Percentiles rank a stretch among this genome's conserved stretches.
Evolutionary conservation across 2,113 vertebrate genomes (phyloP).

Genomic region (Capreolus pygargus): DNA sequence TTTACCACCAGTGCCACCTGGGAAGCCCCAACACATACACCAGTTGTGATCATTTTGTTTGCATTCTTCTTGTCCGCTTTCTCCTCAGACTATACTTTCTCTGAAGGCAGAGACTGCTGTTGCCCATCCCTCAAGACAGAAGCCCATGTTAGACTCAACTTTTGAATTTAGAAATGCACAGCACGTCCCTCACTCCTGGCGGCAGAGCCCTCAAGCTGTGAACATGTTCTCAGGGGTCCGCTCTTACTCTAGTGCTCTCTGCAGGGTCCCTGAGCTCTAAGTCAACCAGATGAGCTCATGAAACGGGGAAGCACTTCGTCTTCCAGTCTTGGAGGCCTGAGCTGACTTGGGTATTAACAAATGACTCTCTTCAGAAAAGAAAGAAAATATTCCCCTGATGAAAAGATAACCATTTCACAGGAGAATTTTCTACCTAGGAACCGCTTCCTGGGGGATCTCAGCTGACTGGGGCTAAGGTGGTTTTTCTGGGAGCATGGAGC

Average conservation of each 20-base stretch:
- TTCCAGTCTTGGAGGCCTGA: not conserved
- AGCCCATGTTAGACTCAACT: rapidly evolving
- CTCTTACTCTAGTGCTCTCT: not conserved
- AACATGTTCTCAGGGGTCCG: not conserved
- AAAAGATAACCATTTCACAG: slow-evolving; percentile 29
- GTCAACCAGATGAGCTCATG: not conserved
- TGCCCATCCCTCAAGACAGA: not conserved
- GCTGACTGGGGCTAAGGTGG: not conserved
- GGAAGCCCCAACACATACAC: not conserved
- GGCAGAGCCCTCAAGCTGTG: not conserved
- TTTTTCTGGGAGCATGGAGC: not conserved
- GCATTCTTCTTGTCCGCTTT: not conserved
- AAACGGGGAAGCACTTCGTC: not conserved
- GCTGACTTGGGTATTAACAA: not conserved
- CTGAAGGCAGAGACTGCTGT: not conserved
- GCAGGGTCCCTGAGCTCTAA: not conserved
- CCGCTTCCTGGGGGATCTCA: not conserved
- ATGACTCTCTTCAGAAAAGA: not conserved
- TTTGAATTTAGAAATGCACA: rapidly evolving
- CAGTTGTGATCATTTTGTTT: too few relatives aligned
- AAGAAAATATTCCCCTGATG: not conserved
- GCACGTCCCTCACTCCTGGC: not conserved
- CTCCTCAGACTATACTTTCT: not conserved
- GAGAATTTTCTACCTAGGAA: slow-evolving; percentile 18
- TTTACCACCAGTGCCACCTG: not conserved